Conservation (phyloP, 2,113 vertebrate species). For the Acrocephalus arundinaceus region DNA sequence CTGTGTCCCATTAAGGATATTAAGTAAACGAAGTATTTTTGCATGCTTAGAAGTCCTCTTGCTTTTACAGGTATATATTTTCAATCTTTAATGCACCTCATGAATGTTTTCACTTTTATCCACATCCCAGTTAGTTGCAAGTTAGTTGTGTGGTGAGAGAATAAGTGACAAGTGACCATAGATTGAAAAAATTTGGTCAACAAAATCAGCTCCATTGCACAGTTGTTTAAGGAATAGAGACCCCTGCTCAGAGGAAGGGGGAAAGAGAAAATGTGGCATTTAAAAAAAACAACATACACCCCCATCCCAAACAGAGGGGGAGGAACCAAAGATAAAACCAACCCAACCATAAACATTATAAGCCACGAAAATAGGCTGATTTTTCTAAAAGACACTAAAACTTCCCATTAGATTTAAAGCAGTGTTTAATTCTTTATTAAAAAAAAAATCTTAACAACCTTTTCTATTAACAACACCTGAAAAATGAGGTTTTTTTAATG, state of each 20-base stretch:
- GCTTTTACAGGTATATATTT: background rate
- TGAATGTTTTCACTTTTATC: background rate
- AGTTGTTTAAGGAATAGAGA: background rate
- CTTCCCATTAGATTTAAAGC: background rate
- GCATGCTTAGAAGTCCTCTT: background rate
- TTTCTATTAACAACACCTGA: background rate
- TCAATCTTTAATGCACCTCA: background rate
- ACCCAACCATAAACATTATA: background rate
- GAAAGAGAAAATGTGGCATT: background rate
- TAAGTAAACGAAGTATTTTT: background rate
- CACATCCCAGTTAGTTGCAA: background rate
- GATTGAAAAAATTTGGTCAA: background rate
- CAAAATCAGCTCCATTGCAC: background rate
- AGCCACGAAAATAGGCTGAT: background rate
- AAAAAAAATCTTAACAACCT: background rate
- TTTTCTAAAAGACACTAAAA: background rate
- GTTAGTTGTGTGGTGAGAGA: background rate
- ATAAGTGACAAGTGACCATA: background rate
- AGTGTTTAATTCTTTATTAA: background rate
- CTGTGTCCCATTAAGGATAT: background rate
- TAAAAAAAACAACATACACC: background rate
- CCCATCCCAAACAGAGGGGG: fast-evolving
- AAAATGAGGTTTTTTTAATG: background rate
- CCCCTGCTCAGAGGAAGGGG: background rate
- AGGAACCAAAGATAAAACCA: background rate